Evolutionary conservation across 2,888 invertebrate genomes (phyloP).

Genomic region (Seladonia tumulorum): DNA sequence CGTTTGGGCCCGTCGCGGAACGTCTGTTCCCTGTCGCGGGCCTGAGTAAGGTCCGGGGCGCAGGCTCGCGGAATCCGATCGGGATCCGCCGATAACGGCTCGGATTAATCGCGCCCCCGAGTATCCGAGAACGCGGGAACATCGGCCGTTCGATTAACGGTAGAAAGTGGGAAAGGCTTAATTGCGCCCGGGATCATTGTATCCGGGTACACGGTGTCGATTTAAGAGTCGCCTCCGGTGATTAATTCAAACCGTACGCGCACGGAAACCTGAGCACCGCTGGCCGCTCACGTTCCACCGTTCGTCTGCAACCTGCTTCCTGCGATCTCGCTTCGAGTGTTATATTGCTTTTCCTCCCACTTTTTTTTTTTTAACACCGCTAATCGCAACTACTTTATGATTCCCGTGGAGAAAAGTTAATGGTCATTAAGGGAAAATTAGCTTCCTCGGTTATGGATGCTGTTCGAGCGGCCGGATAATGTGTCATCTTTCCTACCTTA

Average conservation of each 20-base stretch:
- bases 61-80: conserved; percentile 25
- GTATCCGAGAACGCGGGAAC: conserved; percentile 19
- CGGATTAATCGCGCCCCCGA: conserved; percentile 4
- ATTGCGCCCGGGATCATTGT: conserved; percentile 13
- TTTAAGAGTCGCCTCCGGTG: neutral
- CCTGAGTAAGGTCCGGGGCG: conserved; percentile 27
- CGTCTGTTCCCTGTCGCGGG: conserved; percentile 33
- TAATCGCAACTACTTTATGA: no score
- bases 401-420: no score
- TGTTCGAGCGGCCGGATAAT: no score
- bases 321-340: no score
- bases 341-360: no score
- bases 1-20: conserved; percentile 30
- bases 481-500: no score
- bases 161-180: conserved; percentile 21
- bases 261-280: neutral
- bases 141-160: conserved; percentile 3
- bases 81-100: conserved; percentile 27
- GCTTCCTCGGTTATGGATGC: no score
- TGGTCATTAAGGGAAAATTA: no score
- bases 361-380: no score
- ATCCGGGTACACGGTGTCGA: conserved; percentile 6
- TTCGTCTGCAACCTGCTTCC: no score
- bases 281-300: no score
- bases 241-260: neutral